A percentile compares a stretch with the other conserved stretches of the same genome.
Conservation (phyloP, 2,888 invertebrate species). For the Drosophila niveifrons region DNA sequence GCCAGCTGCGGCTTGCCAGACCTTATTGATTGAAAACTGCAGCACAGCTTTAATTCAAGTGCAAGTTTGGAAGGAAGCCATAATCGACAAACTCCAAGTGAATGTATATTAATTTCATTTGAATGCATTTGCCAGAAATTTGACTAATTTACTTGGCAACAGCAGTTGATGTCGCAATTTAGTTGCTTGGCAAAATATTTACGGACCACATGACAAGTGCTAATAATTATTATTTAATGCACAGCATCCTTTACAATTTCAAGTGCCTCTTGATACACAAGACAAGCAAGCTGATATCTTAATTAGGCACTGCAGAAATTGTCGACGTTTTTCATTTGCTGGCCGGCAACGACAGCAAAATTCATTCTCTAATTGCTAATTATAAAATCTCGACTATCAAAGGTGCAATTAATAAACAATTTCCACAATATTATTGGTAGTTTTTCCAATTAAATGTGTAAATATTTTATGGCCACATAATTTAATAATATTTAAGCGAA, state of each 20-base stretch:
- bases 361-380: slow-evolving; percentile 5
- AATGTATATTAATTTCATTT: not conserved
- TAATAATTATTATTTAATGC: slow-evolving; percentile 40
- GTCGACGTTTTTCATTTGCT: slow-evolving; percentile 22
- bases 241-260: slow-evolving; percentile 1
- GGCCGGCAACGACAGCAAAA: not conserved
- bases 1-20: slow-evolving; percentile 11
- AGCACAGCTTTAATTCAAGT: not conserved
- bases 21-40: slow-evolving; percentile 55
- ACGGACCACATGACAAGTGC: slow-evolving; percentile 19
- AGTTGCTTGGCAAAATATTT: slow-evolving; percentile 10
- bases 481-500: not conserved
- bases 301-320: slow-evolving; percentile 27
- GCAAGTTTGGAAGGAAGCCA: not conserved
- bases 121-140: not conserved
- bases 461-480: not conserved
- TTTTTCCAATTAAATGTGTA: not conserved
- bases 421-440: not conserved
- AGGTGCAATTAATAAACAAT: not conserved
- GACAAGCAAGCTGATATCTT: slow-evolving; percentile 10
- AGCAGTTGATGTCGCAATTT: not conserved
- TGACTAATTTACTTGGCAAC: not conserved
- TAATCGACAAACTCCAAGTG: not conserved
- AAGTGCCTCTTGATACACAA: not conserved
- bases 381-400: not conserved